Evolutionary conservation across 2,113 vertebrate genomes (phyloP), one percentile per base, ranked within the genome.

Genomic region (Channa argus): DNA sequence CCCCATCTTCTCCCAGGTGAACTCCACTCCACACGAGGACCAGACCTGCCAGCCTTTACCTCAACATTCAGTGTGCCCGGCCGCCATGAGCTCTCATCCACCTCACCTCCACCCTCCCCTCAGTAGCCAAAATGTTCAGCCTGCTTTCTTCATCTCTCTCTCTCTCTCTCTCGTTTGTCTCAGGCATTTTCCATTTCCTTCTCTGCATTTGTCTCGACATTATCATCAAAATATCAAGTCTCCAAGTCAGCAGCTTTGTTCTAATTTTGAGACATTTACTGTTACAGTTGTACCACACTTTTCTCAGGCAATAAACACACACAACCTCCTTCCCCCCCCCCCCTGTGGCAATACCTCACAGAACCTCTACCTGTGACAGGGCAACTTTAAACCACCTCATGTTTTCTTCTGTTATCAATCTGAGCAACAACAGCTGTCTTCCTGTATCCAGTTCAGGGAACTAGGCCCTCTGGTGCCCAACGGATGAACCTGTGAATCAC

Each of bases 21-120:
- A 84, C 74, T 78, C 82, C 66, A 68, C 65, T 79, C 90, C 84
- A 72, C 63, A 65, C 51, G 55, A 91, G 86, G 88, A 94, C 89
- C 92, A 86, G 87, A 93, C 87, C 81, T 71, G 81, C 89, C 92
- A 89, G 91, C 89, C 77, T 83, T 94, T 93, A 94, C 94, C 93
- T 95, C 94, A 94, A 63, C 39, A 81, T 45, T 86, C 86, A 83
- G 78, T 77, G 89, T 89, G 88, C 70, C 88, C 79, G 73, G 80
- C 70, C 74, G 69, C 74, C 72, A 53, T 83, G 77, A 64, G 66
- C 76, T 74, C 74, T 74, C 85, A 86, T 80, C 77, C 80, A 50
- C 55, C 56, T 66, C 72, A 46, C 64, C 64, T 66, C 44, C 67
- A 70, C 39, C 67, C 51, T 8, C 14, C 13, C 34, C 61, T 12